Percentiles rank a stretch among this genome's conserved stretches.
phyloP scores from a whole-genome alignment of 1,140 invertebrate species.

The Drosophila navojoa region DNA sequence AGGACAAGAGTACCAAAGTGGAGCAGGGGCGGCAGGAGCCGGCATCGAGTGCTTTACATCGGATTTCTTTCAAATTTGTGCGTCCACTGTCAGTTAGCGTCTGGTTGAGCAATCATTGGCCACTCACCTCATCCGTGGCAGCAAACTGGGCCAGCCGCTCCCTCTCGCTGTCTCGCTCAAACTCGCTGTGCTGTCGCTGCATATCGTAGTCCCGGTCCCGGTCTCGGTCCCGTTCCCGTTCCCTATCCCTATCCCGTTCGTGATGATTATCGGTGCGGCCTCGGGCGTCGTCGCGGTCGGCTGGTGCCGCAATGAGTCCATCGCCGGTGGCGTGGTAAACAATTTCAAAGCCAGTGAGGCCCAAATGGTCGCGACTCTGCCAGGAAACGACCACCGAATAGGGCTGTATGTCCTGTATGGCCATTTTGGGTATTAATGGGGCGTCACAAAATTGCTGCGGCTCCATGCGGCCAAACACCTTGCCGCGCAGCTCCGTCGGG shows the following conservation, averaged over 20 bases:
- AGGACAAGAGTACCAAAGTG: not conserved
- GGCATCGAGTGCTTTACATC: slow-evolving; percentile 36
- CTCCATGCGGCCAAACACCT: slow-evolving; percentile 90
- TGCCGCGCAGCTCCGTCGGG: slow-evolving; percentile 90
- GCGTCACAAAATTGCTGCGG: slow-evolving; percentile 92
- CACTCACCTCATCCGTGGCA: slow-evolving; percentile 72
- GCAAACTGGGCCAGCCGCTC: slow-evolving; percentile 51
- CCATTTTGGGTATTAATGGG: slow-evolving; percentile 91
- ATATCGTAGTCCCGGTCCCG: slow-evolving; percentile 19
- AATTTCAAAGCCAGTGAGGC: slow-evolving; percentile 93
- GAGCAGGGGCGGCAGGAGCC: no score
- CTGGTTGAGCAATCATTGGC: not conserved
- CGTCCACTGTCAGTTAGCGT: slow-evolving; percentile 7
- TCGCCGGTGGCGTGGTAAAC: slow-evolving; percentile 91
- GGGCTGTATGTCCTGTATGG: slow-evolving; percentile 94
- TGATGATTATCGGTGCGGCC: slow-evolving; percentile 19
- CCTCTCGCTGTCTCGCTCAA: slow-evolving; percentile 27
- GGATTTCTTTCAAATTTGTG: slow-evolving; percentile 55
- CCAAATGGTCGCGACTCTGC: slow-evolving; percentile 94
- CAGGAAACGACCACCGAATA: slow-evolving; percentile 94
- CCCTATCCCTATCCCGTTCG: slow-evolving; percentile 16
- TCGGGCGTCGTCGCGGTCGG: slow-evolving; percentile 49
- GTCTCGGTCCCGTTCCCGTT: slow-evolving; percentile 7
- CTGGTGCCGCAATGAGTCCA: slow-evolving; percentile 84
- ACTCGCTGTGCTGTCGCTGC: slow-evolving; percentile 7